phyloP scores from a whole-genome alignment of 2,113 vertebrate species.

The Arvicanthis niloticus region DNA sequence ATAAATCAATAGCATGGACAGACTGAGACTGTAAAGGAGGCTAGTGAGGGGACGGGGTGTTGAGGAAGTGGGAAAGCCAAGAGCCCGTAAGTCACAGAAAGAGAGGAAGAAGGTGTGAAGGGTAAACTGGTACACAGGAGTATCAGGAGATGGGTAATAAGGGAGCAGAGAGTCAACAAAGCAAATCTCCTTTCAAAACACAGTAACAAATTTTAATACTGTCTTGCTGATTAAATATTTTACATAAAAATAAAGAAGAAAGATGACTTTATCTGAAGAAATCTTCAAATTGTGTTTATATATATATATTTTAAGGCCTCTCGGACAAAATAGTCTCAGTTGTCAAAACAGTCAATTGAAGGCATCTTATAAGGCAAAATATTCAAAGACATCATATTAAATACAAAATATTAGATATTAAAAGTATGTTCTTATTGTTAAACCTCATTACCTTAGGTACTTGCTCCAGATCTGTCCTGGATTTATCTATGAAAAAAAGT shows the following conservation, averaged over 20 bases:
- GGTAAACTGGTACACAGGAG: background rate
- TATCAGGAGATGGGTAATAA: background rate
- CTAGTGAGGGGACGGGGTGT: background rate
- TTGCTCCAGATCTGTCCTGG: slow-evolving; percentile 97
- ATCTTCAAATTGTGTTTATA: background rate
- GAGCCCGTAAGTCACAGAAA: background rate
- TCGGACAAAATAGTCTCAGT: background rate
- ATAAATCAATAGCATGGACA: background rate
- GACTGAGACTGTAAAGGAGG: background rate
- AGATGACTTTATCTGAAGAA: background rate
- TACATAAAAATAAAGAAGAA: slow-evolving; percentile 7
- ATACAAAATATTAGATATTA: slow-evolving; percentile 50
- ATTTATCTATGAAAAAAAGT: slow-evolving; percentile 92
- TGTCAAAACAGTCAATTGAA: slow-evolving; percentile 35
- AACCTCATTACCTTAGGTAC: slow-evolving; percentile 94
- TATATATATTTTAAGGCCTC: background rate
- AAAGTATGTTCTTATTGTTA: slow-evolving; percentile 58
- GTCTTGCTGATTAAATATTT: background rate
- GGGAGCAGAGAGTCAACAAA: background rate
- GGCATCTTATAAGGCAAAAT: slow-evolving; percentile 50
- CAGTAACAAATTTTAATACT: background rate
- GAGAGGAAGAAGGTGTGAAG: background rate
- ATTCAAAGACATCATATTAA: slow-evolving; percentile 17
- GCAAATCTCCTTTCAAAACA: background rate
- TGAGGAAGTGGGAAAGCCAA: background rate